phyloP scores from a whole-genome alignment of 2,888 invertebrate genomes.

The Platycheirus rosarum region DNA sequence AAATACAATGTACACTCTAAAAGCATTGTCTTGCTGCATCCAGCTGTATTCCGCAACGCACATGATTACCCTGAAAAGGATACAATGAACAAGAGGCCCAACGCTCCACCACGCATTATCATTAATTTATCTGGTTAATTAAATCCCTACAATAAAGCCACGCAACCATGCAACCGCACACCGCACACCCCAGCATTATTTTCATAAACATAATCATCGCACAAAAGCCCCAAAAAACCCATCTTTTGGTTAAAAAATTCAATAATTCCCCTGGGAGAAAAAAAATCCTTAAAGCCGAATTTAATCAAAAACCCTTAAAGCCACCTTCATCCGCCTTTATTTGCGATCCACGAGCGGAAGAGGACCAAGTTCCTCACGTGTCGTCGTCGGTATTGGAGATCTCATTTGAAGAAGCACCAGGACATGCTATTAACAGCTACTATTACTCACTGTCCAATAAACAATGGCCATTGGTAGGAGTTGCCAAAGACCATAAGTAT shows the following conservation, averaged over 20 bases:
- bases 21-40: neutral
- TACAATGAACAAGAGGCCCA: neutral
- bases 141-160: conserved; percentile 48
- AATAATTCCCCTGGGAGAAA: neutral
- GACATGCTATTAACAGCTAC: conserved; percentile 51
- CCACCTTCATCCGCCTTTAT: conserved; percentile 47
- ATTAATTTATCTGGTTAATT: conserved; percentile 68
- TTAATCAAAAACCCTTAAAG: conserved; percentile 20
- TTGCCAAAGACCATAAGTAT: conserved; percentile 37
- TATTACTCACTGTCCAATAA: conserved; percentile 66
- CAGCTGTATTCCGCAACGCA: neutral
- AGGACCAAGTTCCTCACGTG: too few relatives aligned
- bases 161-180: conserved; percentile 9
- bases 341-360: conserved; percentile 30
- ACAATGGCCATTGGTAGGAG: conserved; percentile 50
- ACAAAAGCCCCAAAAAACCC: neutral
- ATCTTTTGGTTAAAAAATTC: neutral
- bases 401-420: neutral
- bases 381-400: neutral
- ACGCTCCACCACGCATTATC: conserved; percentile 33
- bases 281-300: neutral
- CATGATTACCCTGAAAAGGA: neutral
- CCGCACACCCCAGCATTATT: conserved; percentile 28
- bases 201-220: conserved; percentile 21
- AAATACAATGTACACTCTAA: neutral